Conservation (phyloP, 2,797 vertebrate species). For the Aeoliscus strigatus region DNA sequence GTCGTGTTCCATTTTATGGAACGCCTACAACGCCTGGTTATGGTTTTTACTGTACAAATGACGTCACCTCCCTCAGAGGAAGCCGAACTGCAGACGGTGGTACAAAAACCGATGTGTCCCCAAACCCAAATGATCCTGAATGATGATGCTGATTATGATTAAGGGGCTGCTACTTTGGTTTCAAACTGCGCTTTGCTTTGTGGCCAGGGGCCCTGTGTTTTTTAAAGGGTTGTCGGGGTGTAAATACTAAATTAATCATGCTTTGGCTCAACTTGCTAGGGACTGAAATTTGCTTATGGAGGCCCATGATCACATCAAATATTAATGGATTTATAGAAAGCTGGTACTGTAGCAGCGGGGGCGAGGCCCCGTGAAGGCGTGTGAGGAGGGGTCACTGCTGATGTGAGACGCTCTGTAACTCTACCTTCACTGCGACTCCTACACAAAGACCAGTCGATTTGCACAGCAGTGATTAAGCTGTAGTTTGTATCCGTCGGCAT, state of each 20-base stretch:
- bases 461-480: too few relatives aligned
- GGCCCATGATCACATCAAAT: slow-evolving; percentile 91
- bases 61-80: slow-evolving; percentile 22
- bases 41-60: slow-evolving; percentile 17
- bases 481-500: too few relatives aligned
- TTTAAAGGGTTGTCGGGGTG: slow-evolving; percentile 77
- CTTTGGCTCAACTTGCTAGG: slow-evolving; percentile 88
- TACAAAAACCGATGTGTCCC: slow-evolving; percentile 49
- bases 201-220: slow-evolving; percentile 69
- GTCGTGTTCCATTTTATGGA: slow-evolving; percentile 12
- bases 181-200: slow-evolving; percentile 69
- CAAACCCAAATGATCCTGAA: slow-evolving; percentile 62
- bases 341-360: slow-evolving; percentile 71
- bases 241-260: slow-evolving; percentile 98
- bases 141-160: slow-evolving; percentile 73
- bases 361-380: slow-evolving; percentile 33
- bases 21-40: too few relatives aligned
- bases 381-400: slow-evolving; percentile 38
- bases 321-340: slow-evolving; percentile 85
- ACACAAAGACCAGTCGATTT: too few relatives aligned
- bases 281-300: slow-evolving; percentile 97
- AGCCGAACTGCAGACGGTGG: slow-evolving; percentile 30
- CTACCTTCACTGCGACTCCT: slow-evolving; percentile 17
- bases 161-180: slow-evolving; percentile 66
- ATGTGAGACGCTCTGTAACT: slow-evolving; percentile 28